These are phyloP conservation scores for Orchesellides sinensis DNA, from an alignment of 2,888 invertebrate species.

Conservation along the genomic window DNA sequence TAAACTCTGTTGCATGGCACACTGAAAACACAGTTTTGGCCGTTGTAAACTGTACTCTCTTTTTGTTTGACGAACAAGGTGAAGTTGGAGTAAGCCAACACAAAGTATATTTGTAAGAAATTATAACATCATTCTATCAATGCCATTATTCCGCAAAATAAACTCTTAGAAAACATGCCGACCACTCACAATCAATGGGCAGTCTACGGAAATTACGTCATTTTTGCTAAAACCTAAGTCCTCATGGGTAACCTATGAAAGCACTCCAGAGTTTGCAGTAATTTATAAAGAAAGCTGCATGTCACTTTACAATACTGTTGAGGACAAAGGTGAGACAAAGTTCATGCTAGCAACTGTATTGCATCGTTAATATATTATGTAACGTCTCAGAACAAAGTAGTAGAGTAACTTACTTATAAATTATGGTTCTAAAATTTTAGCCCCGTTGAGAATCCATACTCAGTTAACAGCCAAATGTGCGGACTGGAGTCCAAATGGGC, in stretches of 20 bases:
- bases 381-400: too few relatives aligned
- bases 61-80: slow-evolving; percentile 23
- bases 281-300: slow-evolving; percentile 47
- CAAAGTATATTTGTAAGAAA: not conserved
- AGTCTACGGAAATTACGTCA: slow-evolving; percentile 5
- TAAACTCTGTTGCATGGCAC: slow-evolving; percentile 38
- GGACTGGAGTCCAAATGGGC: slow-evolving; percentile 58
- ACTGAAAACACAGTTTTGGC: slow-evolving; percentile 25
- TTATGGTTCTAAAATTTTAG: slow-evolving; percentile 1
- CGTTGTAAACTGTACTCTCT: slow-evolving; percentile 16
- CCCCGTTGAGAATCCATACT: slow-evolving; percentile 27
- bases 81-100: slow-evolving; percentile 30
- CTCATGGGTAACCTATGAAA: slow-evolving; percentile 29
- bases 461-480: slow-evolving; percentile 31
- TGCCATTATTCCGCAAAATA: too few relatives aligned
- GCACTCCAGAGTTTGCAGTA: slow-evolving; percentile 16
- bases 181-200: slow-evolving; percentile 10
- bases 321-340: slow-evolving; percentile 17
- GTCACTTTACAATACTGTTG: slow-evolving; percentile 6
- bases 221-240: slow-evolving; percentile 36
- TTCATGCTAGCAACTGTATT: not conserved
- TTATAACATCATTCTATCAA: not conserved
- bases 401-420: too few relatives aligned
- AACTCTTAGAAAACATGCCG: slow-evolving; percentile 14
- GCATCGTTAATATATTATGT: too few relatives aligned